phyloP scores from a whole-genome alignment of 2,113 vertebrate species.

The Tichodroma muraria region DNA sequence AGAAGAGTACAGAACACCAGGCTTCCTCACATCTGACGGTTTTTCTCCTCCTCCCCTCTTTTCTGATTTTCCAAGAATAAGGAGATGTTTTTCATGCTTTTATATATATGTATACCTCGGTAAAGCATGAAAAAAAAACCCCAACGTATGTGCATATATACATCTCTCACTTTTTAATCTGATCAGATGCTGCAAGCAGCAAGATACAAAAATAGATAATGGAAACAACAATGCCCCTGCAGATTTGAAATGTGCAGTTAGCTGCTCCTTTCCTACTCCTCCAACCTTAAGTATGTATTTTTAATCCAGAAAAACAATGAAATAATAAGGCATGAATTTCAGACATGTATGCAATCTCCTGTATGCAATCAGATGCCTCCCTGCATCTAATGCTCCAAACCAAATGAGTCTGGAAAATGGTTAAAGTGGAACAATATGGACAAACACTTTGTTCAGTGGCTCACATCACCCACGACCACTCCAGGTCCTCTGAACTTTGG shows the following conservation, averaged over 20 bases:
- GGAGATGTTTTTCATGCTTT: not conserved
- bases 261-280: not conserved
- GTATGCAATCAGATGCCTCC: not conserved
- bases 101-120: not conserved
- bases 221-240: slow-evolving; percentile 52
- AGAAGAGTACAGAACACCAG: not conserved
- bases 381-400: not conserved
- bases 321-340: not conserved
- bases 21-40: not conserved
- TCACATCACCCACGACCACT: not conserved
- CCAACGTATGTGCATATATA: not conserved
- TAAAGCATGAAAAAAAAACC: not conserved
- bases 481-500: slow-evolving; percentile 1
- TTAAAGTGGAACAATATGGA: not conserved
- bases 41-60: not conserved
- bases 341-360: not conserved
- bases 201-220: slow-evolving; percentile 28
- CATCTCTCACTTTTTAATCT: not conserved
- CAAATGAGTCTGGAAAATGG: not conserved
- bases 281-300: not conserved
- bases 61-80: not conserved
- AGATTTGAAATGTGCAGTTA: not conserved
- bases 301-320: not conserved
- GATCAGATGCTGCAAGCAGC: slow-evolving; percentile 27
- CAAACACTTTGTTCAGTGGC: not conserved